These are phyloP conservation scores for Julus scanicus DNA, from an alignment of 2,888 invertebrate species.

Conservation along the genomic window DNA sequence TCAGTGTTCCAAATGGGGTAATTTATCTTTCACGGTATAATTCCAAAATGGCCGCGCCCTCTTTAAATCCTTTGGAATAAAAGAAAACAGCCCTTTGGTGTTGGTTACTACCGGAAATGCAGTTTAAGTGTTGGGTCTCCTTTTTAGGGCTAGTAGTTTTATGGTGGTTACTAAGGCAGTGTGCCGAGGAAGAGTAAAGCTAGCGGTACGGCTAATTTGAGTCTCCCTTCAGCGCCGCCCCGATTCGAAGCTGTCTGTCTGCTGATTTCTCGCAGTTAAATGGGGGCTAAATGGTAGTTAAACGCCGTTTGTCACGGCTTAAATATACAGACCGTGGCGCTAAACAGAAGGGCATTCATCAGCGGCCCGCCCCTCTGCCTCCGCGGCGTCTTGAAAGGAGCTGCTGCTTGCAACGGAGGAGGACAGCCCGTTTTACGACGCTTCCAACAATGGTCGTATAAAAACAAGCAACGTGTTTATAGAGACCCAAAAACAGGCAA, in stretches of 20 bases:
- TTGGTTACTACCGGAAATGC: not conserved
- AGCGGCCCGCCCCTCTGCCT: not conserved
- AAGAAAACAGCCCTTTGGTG: no score
- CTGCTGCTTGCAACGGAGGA: no score
- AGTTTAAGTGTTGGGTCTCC: not conserved
- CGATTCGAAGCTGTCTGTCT: not conserved
- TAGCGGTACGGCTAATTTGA: not conserved
- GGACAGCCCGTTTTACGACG: not conserved
- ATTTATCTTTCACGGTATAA: not conserved
- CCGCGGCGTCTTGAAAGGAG: not conserved
- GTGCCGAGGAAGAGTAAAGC: no score
- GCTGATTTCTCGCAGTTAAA: not conserved
- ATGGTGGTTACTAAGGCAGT: not conserved
- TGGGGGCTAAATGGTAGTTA: constrained; percentile 1
- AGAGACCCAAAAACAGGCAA: not conserved
- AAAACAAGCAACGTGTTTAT: not conserved
- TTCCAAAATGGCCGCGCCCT: no score
- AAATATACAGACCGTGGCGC: not conserved
- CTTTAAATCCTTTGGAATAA: no score
- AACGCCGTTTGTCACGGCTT: constrained; percentile 1
- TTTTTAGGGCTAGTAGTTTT: not conserved
- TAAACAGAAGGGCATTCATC: constrained; percentile 1
- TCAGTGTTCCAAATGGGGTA: no score
- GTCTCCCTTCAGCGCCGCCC: not conserved
- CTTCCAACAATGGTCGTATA: not conserved